Base-by-base conservation (phyloP, 2,113 vertebrate genomes). In the Nematolebias whitei region DNA sequence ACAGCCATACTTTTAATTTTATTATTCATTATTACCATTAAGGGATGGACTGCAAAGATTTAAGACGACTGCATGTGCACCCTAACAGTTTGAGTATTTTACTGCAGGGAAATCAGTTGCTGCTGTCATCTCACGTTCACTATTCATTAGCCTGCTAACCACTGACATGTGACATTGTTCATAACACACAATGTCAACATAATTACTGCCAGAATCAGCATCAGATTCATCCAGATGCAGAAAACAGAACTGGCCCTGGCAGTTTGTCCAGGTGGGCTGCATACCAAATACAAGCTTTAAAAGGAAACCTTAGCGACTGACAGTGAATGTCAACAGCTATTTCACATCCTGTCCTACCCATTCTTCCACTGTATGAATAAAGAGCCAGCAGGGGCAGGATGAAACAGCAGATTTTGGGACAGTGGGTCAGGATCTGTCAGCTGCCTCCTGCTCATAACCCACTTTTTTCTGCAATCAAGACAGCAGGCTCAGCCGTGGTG, bases 121-220 rank as follows among this genome's bases (percentile, higher is more conserved):
- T 76, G 62, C 74, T 74, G 62, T 50, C 53, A 35, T 8, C 20
- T 63, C 61, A 64, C 48, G 71, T 72, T 54, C 32, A 60, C 47
- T 24, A 29, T 40, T 29, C 29, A 47, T 74, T 48, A 48, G 23
- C 60, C 49, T 54, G 66, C 63, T 64, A 76, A 56, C 50, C 62
- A 43, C 79, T 74, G 74, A 83, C n/a, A 41, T 50, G 41, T 57
- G 75, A 83, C 63, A 74, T 39, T 54, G 23, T 53, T 74, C 48
- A 56, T 11, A 39, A 43, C 41, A 49, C 68, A n/a, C 51, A 64
- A 71, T 70, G 65, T 44, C 26, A 35, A 49, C 4, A 62, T 64
- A 50, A 55, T 74, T 20, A 49, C 59, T 58, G 61, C 49, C 22
- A 77, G 45, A 61, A 38, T 61, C 9, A 44, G 43, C 1, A 18